phyloP scores from a whole-genome alignment of 2,797 vertebrate species.

The Sphaeramia orbicularis region DNA sequence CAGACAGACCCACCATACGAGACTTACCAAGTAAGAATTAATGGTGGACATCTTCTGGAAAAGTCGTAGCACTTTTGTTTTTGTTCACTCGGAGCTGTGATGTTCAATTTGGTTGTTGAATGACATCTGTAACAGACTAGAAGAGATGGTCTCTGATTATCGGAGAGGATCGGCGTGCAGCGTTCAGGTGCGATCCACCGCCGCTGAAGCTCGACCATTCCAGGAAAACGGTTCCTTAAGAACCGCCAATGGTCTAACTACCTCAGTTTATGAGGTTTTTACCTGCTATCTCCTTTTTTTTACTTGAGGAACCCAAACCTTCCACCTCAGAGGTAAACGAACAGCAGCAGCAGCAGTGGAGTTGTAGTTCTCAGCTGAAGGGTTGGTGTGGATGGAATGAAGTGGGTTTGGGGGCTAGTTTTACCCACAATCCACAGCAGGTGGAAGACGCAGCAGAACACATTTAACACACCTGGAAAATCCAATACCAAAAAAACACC shows the following conservation, averaged over 20 bases:
- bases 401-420: too few relatives aligned
- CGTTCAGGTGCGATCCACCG: constrained; percentile 88
- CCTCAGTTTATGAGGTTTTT: constrained; percentile 93
- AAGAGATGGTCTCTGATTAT: constrained; percentile 34
- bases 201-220: constrained; percentile 91
- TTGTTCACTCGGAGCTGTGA: constrained; percentile 68
- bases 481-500: too few relatives aligned
- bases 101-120: constrained; percentile 51
- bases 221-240: constrained; percentile 92
- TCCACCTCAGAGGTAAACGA: constrained; percentile 88
- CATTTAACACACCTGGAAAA: too few relatives aligned
- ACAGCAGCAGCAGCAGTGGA: constrained; percentile 86
- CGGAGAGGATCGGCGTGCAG: not conserved
- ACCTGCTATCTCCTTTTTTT: constrained; percentile 91
- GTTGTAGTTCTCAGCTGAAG: constrained; percentile 83
- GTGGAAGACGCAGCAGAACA: too few relatives aligned
- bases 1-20: constrained; percentile 34
- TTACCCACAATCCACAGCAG: too few relatives aligned
- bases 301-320: constrained; percentile 88
- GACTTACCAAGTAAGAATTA: constrained; percentile 49
- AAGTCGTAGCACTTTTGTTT: constrained; percentile 77
- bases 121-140: constrained; percentile 59
- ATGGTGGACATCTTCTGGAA: constrained; percentile 64
- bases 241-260: constrained; percentile 92
- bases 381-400: too few relatives aligned